A percentile compares a stretch with the other conserved stretches of the same genome.
phyloP scores from a whole-genome alignment of 2,113 vertebrate genomes.

The Panthera uncia region DNA sequence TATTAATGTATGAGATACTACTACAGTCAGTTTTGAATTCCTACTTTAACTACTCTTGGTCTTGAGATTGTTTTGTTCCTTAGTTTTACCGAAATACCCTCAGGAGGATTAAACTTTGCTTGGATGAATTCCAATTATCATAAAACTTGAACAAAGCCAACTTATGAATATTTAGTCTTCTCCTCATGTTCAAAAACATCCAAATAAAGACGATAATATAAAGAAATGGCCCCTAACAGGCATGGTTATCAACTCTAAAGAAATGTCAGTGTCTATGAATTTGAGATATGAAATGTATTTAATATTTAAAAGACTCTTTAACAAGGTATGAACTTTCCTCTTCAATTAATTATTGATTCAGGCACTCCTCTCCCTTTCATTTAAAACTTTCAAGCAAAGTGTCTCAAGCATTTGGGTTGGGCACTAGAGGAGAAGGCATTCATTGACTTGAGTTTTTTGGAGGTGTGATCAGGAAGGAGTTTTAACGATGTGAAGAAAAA shows the following conservation, averaged over 20 bases:
- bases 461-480: background rate
- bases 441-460: background rate
- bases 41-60: slow-evolving; percentile 13
- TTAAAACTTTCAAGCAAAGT: slow-evolving; percentile 73
- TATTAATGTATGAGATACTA: background rate
- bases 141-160: slow-evolving; percentile 57
- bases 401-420: slow-evolving; percentile 65
- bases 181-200: slow-evolving; percentile 67
- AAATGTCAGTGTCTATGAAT: slow-evolving; percentile 80
- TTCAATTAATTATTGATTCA: slow-evolving; percentile 86
- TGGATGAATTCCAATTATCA: slow-evolving; percentile 58
- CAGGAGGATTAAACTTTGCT: slow-evolving; percentile 68
- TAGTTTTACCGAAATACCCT: slow-evolving; percentile 67
- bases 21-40: background rate
- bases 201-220: slow-evolving; percentile 74
- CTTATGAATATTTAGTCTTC: slow-evolving; percentile 75
- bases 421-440: background rate
- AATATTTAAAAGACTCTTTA: slow-evolving; percentile 86
- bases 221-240: slow-evolving; percentile 68
- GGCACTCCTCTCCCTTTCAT: slow-evolving; percentile 76
- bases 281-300: slow-evolving; percentile 75
- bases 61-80: slow-evolving; percentile 49
- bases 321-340: slow-evolving; percentile 83
- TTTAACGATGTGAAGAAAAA: slow-evolving; percentile 40
- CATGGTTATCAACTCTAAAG: slow-evolving; percentile 77